phyloP scores from a whole-genome alignment of 2,113 vertebrate species.

The Datnioides undecimradiatus region DNA sequence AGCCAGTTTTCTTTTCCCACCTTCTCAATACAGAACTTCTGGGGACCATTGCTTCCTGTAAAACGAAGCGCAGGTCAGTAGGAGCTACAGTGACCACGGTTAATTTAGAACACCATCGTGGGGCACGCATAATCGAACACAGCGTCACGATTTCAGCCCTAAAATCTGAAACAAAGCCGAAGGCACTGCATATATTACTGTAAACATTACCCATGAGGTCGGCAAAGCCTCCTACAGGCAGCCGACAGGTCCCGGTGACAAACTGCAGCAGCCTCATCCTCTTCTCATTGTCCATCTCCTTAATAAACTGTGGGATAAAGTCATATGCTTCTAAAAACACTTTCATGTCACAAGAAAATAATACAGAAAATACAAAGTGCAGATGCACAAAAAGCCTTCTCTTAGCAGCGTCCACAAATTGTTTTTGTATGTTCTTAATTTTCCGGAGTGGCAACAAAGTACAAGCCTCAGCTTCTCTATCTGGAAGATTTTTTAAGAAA shows the following conservation, averaged over 20 bases:
- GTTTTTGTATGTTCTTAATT: too few relatives aligned
- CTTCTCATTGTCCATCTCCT: constrained; percentile 99
- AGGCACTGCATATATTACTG: neutral
- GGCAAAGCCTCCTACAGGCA: constrained; percentile 97
- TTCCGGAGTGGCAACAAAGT: too few relatives aligned
- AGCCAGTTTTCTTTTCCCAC: constrained; percentile 99
- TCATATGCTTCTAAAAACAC: neutral
- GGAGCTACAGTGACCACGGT: neutral
- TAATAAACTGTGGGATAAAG: constrained; percentile 88
- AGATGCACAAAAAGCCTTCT: too few relatives aligned
- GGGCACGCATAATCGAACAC: neutral
- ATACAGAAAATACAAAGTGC: neutral
- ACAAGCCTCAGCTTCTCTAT: too few relatives aligned
- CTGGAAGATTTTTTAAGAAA: too few relatives aligned
- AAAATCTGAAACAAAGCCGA: too few relatives aligned
- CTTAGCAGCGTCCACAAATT: too few relatives aligned
- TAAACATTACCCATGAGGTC: constrained; percentile 93
- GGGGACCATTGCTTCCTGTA: constrained; percentile 96
- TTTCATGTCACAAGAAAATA: neutral
- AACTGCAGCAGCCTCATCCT: constrained; percentile 98
- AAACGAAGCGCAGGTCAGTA: neutral
- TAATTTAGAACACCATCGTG: neutral
- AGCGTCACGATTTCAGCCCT: neutral
- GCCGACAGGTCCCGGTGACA: constrained; percentile 95
- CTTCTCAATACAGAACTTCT: constrained; percentile 98